Percentiles rank a stretch among this genome's conserved stretches.
phyloP scores from a whole-genome alignment of 2,113 vertebrate species.

The Plectropomus leopardus region DNA sequence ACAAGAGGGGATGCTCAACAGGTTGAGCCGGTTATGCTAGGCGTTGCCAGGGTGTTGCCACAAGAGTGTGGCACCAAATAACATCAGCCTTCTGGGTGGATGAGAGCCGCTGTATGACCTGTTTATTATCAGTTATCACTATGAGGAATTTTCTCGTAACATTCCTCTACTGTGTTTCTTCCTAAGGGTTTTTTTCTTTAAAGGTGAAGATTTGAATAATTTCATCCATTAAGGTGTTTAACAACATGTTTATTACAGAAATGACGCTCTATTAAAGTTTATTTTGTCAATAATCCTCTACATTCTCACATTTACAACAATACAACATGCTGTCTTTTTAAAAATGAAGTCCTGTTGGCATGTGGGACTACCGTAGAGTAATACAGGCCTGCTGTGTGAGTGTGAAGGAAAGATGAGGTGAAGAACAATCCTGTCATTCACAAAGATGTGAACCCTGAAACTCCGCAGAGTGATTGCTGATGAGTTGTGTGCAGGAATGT shows the following conservation, averaged over 20 bases:
- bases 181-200: not conserved
- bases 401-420: not conserved
- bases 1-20: constrained; percentile 53
- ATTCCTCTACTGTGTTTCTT: constrained; percentile 29
- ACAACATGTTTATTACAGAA: not conserved
- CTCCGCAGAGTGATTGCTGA: constrained; percentile 24
- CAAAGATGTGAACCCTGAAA: constrained; percentile 52
- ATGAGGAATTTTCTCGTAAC: constrained; percentile 34
- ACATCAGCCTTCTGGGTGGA: constrained; percentile 36
- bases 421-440: constrained; percentile 45
- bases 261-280: not conserved
- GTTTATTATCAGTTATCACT: constrained; percentile 10
- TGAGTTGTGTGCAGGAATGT: constrained; percentile 59
- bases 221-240: not conserved
- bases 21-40: constrained; percentile 65
- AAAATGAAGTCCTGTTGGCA: not conserved
- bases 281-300: not conserved
- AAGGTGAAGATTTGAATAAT: not conserved
- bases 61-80: constrained; percentile 30
- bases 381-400: constrained; percentile 12
- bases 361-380: not conserved
- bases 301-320: not conserved
- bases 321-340: not conserved
- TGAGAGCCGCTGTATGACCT: constrained; percentile 4
- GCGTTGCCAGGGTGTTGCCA: constrained; percentile 67